Percentiles rank a stretch among this genome's conserved stretches.
Conservation (phyloP, 2,888 invertebrate genomes). For the Lithophane ornitopus region DNA sequence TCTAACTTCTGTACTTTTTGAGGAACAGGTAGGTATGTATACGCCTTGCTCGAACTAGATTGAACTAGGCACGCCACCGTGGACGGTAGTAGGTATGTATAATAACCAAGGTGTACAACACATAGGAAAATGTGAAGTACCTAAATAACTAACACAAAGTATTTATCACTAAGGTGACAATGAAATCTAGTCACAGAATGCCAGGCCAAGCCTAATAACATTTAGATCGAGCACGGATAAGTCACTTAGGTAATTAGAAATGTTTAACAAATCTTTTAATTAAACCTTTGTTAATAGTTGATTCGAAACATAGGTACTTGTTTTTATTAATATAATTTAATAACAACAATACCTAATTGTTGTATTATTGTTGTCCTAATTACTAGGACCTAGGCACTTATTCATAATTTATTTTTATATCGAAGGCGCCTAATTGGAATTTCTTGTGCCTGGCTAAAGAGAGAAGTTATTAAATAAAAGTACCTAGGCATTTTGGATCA, state of each 20-base stretch:
- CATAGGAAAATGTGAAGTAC: background rate
- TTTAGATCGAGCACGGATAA: conserved; percentile 41
- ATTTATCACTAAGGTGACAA: background rate
- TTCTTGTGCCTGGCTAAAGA: conserved; percentile 66
- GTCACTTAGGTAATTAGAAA: conserved; percentile 56
- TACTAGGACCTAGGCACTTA: conserved; percentile 32
- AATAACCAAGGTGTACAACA: background rate
- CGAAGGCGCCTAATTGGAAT: conserved; percentile 54
- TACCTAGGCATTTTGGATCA: conserved; percentile 62
- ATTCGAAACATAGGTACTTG: background rate
- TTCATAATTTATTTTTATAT: conserved; percentile 37
- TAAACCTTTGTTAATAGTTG: conserved; percentile 7
- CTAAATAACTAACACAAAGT: background rate
- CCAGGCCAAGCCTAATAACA: conserved; percentile 25
- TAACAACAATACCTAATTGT: background rate
- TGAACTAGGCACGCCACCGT: conserved; percentile 17
- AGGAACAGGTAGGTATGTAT: conserved; percentile 62
- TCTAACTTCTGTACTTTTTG: conserved; percentile 46
- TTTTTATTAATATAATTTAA: background rate
- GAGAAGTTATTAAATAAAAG: conserved; percentile 64
- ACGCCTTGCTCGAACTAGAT: conserved; percentile 44
- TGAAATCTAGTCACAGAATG: conserved; percentile 10
- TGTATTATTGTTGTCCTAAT: conserved; percentile 1
- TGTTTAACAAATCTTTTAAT: conserved; percentile 49
- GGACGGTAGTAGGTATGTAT: background rate